Conservation (phyloP, 2,888 invertebrate genomes). For the Pyrgus malvae region DNA sequence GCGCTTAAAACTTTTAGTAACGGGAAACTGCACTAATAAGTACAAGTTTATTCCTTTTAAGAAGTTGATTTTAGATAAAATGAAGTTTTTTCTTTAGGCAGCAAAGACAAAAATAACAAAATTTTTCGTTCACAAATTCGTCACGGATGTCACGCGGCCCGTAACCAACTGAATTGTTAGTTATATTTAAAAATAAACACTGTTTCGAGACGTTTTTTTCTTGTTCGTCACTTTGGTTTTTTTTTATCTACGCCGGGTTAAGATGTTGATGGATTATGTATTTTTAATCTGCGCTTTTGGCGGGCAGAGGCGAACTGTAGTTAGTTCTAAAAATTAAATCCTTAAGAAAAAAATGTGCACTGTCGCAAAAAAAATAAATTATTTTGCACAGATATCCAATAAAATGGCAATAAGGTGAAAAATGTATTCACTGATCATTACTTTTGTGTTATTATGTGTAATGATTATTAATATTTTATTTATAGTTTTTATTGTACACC, state of each 20-base stretch:
- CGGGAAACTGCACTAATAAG: too few relatives aligned
- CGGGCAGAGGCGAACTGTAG: constrained; percentile 4
- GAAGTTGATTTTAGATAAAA: background rate
- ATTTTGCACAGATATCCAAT: too few relatives aligned
- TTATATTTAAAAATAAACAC: constrained; percentile 36
- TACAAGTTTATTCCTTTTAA: too few relatives aligned
- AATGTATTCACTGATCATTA: too few relatives aligned
- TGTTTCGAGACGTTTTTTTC: constrained; percentile 29
- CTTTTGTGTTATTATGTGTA: too few relatives aligned
- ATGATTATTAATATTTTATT: too few relatives aligned
- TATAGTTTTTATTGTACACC: too few relatives aligned
- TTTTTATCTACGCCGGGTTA: constrained; percentile 23
- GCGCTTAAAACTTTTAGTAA: too few relatives aligned
- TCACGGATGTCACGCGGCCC: constrained; percentile 9
- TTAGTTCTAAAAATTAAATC: background rate
- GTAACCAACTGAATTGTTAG: constrained; percentile 15
- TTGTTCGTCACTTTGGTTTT: constrained; percentile 27
- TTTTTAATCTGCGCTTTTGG: constrained; percentile 21
- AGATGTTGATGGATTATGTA: constrained; percentile 22
- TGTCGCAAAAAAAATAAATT: too few relatives aligned
- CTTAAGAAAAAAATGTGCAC: too few relatives aligned
- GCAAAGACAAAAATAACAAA: background rate
- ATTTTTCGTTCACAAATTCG: constrained; percentile 1
- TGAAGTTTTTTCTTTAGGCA: background rate
- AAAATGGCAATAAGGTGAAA: too few relatives aligned